Conservation (phyloP, 1,140 invertebrate species). For the Cepaea nemoralis region DNA sequence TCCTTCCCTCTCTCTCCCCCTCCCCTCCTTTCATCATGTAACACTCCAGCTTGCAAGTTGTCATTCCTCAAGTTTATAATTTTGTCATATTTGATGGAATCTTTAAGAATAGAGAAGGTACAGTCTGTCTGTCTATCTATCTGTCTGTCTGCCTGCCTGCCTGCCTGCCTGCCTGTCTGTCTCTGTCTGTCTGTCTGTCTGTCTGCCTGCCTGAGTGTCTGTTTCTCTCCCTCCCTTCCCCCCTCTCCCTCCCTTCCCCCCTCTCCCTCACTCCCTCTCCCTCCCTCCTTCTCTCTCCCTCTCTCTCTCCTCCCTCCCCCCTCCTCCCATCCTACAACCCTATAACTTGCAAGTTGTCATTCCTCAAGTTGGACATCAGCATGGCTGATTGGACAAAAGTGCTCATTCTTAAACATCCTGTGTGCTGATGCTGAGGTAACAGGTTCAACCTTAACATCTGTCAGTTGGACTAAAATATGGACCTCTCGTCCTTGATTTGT, state of each 20-base stretch:
- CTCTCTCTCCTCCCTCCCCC: conserved; percentile 12
- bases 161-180: not conserved
- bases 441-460: no score
- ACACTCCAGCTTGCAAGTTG: conserved; percentile 82
- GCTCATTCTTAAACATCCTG: no score
- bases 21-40: conserved; percentile 80
- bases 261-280: conserved; percentile 20
- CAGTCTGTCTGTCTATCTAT: not conserved
- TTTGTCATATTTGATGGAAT: conserved; percentile 89
- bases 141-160: no score
- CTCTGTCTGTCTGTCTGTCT: conserved; percentile 19
- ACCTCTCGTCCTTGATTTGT: no score
- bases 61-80: conserved; percentile 87
- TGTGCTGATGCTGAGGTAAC: no score
- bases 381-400: no score
- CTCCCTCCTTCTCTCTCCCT: no score
- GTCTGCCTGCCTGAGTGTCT: no score
- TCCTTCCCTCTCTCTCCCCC: conserved; percentile 15
- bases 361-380: conserved; percentile 84
- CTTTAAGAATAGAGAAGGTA: conserved; percentile 76
- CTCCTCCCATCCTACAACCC: conserved; percentile 84
- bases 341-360: conserved; percentile 81
- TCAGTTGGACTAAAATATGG: no score
- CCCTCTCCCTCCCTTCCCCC: not conserved
- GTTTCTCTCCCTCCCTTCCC: no score